Evolutionary conservation across 2,797 vertebrate genomes (phyloP), one percentile per base, ranked within the genome.

Genomic region (Lemur catta): DNA sequence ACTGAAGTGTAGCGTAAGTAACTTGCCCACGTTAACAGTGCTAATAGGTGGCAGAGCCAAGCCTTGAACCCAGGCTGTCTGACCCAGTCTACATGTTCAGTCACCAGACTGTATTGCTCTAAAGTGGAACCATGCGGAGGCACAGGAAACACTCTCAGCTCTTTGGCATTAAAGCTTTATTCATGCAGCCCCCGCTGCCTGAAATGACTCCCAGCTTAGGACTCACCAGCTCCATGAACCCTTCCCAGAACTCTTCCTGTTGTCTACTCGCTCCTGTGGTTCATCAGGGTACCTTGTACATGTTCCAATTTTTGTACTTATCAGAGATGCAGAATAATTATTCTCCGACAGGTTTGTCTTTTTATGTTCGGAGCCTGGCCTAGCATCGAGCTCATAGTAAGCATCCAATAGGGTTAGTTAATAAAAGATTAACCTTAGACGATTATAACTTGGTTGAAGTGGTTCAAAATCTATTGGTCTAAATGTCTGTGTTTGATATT

Each of bases 171-270:
- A 9, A 28, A 20, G 22, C 55, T 55, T 61, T 30, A 35, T 17
- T 11, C 17, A 0, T 1, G 26, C 4, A 52, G 63, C 12, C 3
- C 12, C 52, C 30, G 6, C 0, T 14, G 59, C 43, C 61, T 4
- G 12, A 52, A 78, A 33, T 3, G 7, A 81, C 22, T 48, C 43
- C 55, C 18, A 61, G 63, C 12, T 33, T 7, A 43, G 67, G 41
- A 7, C 9, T 33, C 84, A 22, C 4, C 9, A 38, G 28, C 17
- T 17, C 9, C n/a, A 18, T 3, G 17, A 46, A 7, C 17, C n/a
- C 15, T 46, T 75, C 33, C 24, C 55, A 52, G n/a, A 35, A 55
- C 7, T 59, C 9, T 41, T 57, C 55, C 26, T 72, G 18, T 2
- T 61, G 48, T 82, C 63, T 38, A 30, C 26, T 52, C 48, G 30